Evolutionary conservation across 2,888 invertebrate genomes (phyloP).

Genomic region (Drosophila lutescens): DNA sequence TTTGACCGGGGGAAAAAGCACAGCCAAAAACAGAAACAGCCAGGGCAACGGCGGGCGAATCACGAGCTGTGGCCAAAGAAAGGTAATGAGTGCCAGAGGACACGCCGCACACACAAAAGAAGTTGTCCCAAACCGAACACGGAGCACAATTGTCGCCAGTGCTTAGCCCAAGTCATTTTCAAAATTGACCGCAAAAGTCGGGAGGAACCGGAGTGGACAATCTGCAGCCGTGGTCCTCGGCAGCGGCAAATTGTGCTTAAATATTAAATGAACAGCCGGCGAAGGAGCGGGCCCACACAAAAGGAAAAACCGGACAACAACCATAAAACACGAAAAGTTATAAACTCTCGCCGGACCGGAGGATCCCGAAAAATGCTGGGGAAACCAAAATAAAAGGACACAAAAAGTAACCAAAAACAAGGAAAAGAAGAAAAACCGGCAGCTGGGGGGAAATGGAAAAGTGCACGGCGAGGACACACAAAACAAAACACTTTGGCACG

Average conservation of each 20-base stretch:
- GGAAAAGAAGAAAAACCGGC: background rate
- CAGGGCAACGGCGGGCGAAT: background rate
- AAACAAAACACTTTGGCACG: slow-evolving; percentile 77
- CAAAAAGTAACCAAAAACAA: slow-evolving; percentile 18
- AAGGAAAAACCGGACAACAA: slow-evolving; percentile 69
- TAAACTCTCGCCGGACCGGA: slow-evolving; percentile 68
- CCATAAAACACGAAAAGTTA: slow-evolving; percentile 79
- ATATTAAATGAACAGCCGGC: slow-evolving; percentile 79
- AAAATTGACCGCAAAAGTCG: slow-evolving; percentile 78
- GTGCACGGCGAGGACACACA: slow-evolving; percentile 41
- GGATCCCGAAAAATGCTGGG: slow-evolving; percentile 24
- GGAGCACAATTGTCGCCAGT: slow-evolving; percentile 75
- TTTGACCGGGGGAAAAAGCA: slow-evolving; percentile 22
- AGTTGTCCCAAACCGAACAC: slow-evolving; percentile 45
- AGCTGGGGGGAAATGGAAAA: slow-evolving; percentile 27
- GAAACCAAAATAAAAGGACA: slow-evolving; percentile 12
- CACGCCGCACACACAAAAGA: slow-evolving; percentile 59
- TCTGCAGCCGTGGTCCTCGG: slow-evolving; percentile 49
- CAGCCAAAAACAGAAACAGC: background rate
- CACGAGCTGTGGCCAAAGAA: slow-evolving; percentile 44
- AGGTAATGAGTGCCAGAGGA: slow-evolving; percentile 81
- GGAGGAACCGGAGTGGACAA: slow-evolving; percentile 23
- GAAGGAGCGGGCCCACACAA: slow-evolving; percentile 42
- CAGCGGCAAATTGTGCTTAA: slow-evolving; percentile 78
- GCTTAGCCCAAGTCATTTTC: slow-evolving; percentile 76